Conservation (phyloP, 1,140 invertebrate genomes). For the Aphis gossypii region DNA sequence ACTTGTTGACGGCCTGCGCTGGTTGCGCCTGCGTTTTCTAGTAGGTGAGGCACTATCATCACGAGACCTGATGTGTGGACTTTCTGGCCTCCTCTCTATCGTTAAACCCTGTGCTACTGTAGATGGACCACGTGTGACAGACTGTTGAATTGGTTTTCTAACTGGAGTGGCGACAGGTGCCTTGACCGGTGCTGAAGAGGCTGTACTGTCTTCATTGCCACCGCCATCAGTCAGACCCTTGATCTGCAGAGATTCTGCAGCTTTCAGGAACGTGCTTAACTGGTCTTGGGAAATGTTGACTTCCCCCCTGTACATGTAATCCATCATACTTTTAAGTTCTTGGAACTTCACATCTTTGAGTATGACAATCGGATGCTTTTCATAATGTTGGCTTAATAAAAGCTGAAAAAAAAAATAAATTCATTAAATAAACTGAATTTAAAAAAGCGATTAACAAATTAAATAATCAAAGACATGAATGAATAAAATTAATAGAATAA, state of each 20-base stretch:
- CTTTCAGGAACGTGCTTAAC: constrained; percentile 85
- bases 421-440: background rate
- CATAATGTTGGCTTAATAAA: constrained; percentile 83
- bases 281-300: constrained; percentile 94
- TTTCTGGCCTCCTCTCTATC: constrained; percentile 58
- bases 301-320: constrained; percentile 94
- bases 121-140: constrained; percentile 58
- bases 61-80: constrained; percentile 59
- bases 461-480: background rate
- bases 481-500: background rate
- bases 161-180: constrained; percentile 47
- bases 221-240: constrained; percentile 86
- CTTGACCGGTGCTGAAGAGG: constrained; percentile 49
- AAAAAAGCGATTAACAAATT: too few relatives aligned
- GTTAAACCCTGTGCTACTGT: constrained; percentile 54
- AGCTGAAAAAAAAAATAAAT: constrained; percentile 70
- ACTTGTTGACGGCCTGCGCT: constrained; percentile 61
- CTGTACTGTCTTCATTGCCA: constrained; percentile 56
- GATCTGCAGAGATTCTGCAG: constrained; percentile 89
- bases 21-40: constrained; percentile 61
- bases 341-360: constrained; percentile 90
- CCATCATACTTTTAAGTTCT: constrained; percentile 90
- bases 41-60: constrained; percentile 63
- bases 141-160: constrained; percentile 53
- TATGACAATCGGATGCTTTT: constrained; percentile 90